Conservation (phyloP, 2,888 invertebrate species). For the Drosophila subquinaria region DNA sequence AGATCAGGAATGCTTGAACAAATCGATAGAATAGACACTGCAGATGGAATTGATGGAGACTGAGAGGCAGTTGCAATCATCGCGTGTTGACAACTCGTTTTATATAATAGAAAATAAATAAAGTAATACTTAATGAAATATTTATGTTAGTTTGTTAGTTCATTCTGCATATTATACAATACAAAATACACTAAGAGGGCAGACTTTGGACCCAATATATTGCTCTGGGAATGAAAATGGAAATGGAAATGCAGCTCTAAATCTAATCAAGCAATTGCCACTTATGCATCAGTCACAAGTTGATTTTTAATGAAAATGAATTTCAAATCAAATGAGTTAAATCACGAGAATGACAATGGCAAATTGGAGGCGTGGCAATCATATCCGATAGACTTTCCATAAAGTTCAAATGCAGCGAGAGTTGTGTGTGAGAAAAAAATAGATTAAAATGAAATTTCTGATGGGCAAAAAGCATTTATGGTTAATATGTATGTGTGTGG, state of each 20-base stretch:
- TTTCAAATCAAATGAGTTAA: slow-evolving; percentile 36
- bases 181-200: neutral
- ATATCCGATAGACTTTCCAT: slow-evolving; percentile 4
- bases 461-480: slow-evolving; percentile 38
- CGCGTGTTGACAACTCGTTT: slow-evolving; percentile 26
- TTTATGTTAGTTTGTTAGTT: slow-evolving; percentile 10
- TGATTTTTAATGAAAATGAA: slow-evolving; percentile 42
- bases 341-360: slow-evolving; percentile 23
- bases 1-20: neutral
- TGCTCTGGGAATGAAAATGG: neutral
- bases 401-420: slow-evolving; percentile 11
- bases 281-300: slow-evolving; percentile 31
- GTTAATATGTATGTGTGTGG: neutral
- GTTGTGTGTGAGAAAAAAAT: slow-evolving; percentile 10
- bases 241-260: slow-evolving; percentile 11
- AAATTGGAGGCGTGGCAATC: slow-evolving; percentile 11
- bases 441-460: slow-evolving; percentile 48
- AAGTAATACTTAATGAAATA: slow-evolving; percentile 2
- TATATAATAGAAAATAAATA: slow-evolving; percentile 5
- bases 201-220: neutral
- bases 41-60: no score
- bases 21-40: no score
- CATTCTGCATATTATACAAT: slow-evolving; percentile 3
- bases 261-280: slow-evolving; percentile 36
- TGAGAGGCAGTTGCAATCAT: neutral